phyloP scores from a whole-genome alignment of 2,888 invertebrate species.

The Platypus cylindrus region DNA sequence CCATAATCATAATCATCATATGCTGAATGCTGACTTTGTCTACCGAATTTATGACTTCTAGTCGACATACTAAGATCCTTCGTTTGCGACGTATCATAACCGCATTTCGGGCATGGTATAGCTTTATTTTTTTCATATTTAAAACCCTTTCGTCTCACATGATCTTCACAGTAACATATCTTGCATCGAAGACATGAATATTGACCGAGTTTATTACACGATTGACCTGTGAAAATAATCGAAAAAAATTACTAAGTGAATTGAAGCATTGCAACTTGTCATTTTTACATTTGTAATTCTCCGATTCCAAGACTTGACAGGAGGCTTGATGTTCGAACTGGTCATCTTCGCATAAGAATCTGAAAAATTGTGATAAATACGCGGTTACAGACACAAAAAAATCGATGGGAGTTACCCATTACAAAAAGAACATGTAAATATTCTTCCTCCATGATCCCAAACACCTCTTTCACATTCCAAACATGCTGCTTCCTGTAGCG shows the following conservation, averaged over 20 bases:
- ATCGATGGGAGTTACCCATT: constrained; percentile 25
- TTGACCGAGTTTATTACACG: constrained; percentile 88
- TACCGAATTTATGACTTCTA: constrained; percentile 77
- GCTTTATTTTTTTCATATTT: constrained; percentile 74
- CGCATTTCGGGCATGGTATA: constrained; percentile 90
- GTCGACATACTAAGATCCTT: constrained; percentile 93
- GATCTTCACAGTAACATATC: constrained; percentile 93
- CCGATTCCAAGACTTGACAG: constrained; percentile 88
- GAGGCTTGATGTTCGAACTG: constrained; percentile 97
- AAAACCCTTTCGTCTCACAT: constrained; percentile 82
- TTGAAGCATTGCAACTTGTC: too few species aligned
- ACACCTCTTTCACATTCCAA: constrained; percentile 87
- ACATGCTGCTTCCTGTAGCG: constrained; percentile 77
- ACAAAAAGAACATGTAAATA: constrained; percentile 87
- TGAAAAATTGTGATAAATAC: constrained; percentile 25
- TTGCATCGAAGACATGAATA: constrained; percentile 93
- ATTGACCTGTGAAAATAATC: constrained; percentile 52
- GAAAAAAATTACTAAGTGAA: background rate
- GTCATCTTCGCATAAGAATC: constrained; percentile 85
- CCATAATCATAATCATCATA: constrained; percentile 40
- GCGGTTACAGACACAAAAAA: background rate
- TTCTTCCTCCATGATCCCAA: constrained; percentile 90
- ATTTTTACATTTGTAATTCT: constrained; percentile 90
- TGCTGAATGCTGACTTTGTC: constrained; percentile 59
- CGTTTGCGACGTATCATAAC: constrained; percentile 83